Conservation (phyloP, 2,113 vertebrate species). For the Xiphophorus hellerii region DNA sequence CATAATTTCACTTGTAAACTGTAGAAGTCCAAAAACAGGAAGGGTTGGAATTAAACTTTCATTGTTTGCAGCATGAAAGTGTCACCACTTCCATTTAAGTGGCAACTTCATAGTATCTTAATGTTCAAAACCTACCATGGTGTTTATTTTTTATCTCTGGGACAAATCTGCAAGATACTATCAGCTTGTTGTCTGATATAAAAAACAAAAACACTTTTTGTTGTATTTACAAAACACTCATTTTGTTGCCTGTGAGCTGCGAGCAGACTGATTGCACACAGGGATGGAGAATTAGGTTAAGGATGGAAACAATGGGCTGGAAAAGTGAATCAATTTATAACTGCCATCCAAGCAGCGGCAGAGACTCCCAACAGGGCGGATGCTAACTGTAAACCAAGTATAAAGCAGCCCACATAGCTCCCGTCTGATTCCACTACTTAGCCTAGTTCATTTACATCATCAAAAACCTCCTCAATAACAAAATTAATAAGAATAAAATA, state of each 20-base stretch:
- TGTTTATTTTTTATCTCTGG: background rate
- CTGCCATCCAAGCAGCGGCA: background rate
- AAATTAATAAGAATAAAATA: no score
- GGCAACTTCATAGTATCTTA: no score
- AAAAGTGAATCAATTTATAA: background rate
- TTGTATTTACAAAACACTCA: background rate
- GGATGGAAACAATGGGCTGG: constrained; percentile 4
- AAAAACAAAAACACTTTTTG: background rate
- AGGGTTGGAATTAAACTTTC: background rate
- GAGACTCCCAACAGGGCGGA: background rate
- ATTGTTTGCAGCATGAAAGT: background rate
- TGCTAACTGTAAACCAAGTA: background rate
- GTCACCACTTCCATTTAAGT: background rate
- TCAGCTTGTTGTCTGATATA: background rate
- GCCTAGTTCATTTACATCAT: background rate
- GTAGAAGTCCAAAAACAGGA: background rate
- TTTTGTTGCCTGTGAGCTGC: background rate
- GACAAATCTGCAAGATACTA: background rate
- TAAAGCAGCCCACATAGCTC: background rate
- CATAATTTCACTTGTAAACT: background rate
- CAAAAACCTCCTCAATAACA: background rate
- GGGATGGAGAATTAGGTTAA: constrained; percentile 11
- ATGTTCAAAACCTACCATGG: no score
- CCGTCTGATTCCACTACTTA: background rate
- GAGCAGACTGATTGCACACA: background rate